Percentiles rank a stretch among this genome's conserved stretches.
Conservation (phyloP, 2,113 vertebrate genomes). For the Campylomormyrus tamandua region DNA sequence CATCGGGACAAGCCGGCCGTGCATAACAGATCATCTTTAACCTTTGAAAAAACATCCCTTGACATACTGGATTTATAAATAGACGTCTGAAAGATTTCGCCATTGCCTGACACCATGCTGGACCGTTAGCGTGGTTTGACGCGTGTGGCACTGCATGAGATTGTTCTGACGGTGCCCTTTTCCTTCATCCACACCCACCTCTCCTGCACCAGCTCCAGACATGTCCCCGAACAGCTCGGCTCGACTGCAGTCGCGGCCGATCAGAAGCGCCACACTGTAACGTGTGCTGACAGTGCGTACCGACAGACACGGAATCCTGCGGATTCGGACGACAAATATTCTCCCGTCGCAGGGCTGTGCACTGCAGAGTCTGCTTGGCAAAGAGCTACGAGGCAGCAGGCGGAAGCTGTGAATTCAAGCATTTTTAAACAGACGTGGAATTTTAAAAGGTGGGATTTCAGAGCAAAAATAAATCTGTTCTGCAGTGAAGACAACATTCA, state of each 20-base stretch:
- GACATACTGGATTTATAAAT: conserved; percentile 49
- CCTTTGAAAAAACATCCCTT: conserved; percentile 39
- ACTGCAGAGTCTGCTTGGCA: not conserved
- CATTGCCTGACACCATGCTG: conserved; percentile 50
- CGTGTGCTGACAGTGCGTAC: conserved; percentile 4
- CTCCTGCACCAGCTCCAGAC: conserved; percentile 63
- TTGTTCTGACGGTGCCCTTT: conserved; percentile 61
- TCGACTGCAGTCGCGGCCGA: conserved; percentile 51
- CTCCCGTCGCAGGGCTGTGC: not conserved
- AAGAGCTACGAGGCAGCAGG: not conserved
- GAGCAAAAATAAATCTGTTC: not conserved
- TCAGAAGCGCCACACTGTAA: conserved; percentile 43
- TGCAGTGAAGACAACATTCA: not conserved
- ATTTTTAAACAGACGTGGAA: not conserved
- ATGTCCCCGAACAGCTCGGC: conserved; percentile 55
- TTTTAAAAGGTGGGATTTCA: not conserved
- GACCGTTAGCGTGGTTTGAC: conserved; percentile 37
- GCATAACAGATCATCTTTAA: conserved; percentile 60
- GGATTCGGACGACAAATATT: not conserved
- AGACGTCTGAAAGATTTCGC: conserved; percentile 52
- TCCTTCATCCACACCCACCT: conserved; percentile 65
- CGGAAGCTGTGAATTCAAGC: not conserved
- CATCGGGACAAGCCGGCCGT: conserved; percentile 29
- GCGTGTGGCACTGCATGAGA: conserved; percentile 30
- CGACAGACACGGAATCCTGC: conserved; percentile 35